Base-by-base conservation (phyloP, 1,140 invertebrate genomes). In the Mercenaria mercenaria region DNA sequence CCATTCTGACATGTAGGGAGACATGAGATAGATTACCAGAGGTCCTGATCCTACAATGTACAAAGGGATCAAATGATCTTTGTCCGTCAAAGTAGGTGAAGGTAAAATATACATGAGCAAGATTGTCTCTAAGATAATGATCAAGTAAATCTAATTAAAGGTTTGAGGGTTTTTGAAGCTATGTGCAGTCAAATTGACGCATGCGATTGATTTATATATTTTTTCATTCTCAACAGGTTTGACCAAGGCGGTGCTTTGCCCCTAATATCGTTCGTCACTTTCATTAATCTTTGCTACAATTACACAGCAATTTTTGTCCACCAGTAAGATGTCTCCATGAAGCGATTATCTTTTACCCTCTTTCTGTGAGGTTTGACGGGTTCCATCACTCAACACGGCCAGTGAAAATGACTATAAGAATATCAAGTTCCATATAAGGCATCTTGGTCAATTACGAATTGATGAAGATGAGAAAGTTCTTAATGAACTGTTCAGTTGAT, bases 391-490 rank as follows among this genome's bases (percentile, higher is more conserved):
- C 67, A 72, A 72, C 67, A 72, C 4, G 67, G 37, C 4, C 67
- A 72, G 3, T 20, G 13, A 72, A 32, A 10, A n/a, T n/a, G 20
- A 13, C 6, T 39, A 39, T n/a, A 72, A 20, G 67, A 41, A 11
- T 72, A 72, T 72, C 67, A 39, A 39, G 13, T 72, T 72, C 34
- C 11, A 10, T 3, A 29, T 29, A 39, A 6, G 67, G 26, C 39
- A 41, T 64, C 29, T 72, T 4, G 67, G 67, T 72, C 34, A 72
- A 39, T 72, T 72, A 72, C 11, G 18, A 72, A 37, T 29, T 72
- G 67, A 72, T 72, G 67, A n/a, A 37, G 67, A 72, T 72, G 67
- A 1, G 67, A 39, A 72, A 72, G 67, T 72, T 41, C 34, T 72
- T 4, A 72, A 72, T 26, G 67, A 72, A 41, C 67, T 72, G 34